Evolutionary conservation across 1,140 invertebrate genomes (phyloP).

Genomic region (Drosophila pallidifrons): DNA sequence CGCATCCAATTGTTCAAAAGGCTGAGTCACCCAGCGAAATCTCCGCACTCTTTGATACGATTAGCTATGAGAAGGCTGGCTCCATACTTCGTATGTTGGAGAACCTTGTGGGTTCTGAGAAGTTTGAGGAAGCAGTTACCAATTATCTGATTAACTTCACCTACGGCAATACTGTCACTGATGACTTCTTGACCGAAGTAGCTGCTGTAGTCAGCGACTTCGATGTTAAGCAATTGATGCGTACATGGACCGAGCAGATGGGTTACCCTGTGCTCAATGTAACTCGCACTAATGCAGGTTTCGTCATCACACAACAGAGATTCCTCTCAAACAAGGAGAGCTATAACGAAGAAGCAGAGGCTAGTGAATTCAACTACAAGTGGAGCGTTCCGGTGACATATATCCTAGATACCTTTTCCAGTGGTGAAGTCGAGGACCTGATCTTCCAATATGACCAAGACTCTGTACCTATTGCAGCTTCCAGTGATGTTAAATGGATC

Average conservation of each 20-base stretch:
- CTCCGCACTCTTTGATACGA: constrained; percentile 95
- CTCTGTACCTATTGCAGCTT: constrained; percentile 8
- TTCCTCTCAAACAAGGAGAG: constrained; percentile 89
- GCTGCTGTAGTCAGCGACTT: constrained; percentile 84
- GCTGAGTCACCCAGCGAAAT: constrained; percentile 95
- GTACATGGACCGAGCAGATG: constrained; percentile 97
- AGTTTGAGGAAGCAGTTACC: constrained; percentile 91
- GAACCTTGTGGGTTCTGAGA: constrained; percentile 90
- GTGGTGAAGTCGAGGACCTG: constrained; percentile 49
- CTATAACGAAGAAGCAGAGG: constrained; percentile 84
- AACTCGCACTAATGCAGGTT: constrained; percentile 80
- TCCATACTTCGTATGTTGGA: constrained; percentile 96
- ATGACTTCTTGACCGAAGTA: constrained; percentile 90
- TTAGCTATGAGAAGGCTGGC: constrained; percentile 97
- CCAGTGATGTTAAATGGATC: constrained; percentile 87
- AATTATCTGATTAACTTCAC: constrained; percentile 90
- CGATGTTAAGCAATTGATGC: constrained; percentile 91
- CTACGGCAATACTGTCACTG: constrained; percentile 92
- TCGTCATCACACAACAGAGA: constrained; percentile 89
- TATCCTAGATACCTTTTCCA: constrained; percentile 85
- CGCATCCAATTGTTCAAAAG: constrained; percentile 94
- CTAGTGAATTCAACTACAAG: constrained; percentile 88
- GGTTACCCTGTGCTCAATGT: constrained; percentile 94
- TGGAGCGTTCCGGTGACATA: constrained; percentile 94
- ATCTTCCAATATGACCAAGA: constrained; percentile 67